Base-by-base conservation (phyloP, 1,140 invertebrate species). In the Drosophila arawakana region DNA sequence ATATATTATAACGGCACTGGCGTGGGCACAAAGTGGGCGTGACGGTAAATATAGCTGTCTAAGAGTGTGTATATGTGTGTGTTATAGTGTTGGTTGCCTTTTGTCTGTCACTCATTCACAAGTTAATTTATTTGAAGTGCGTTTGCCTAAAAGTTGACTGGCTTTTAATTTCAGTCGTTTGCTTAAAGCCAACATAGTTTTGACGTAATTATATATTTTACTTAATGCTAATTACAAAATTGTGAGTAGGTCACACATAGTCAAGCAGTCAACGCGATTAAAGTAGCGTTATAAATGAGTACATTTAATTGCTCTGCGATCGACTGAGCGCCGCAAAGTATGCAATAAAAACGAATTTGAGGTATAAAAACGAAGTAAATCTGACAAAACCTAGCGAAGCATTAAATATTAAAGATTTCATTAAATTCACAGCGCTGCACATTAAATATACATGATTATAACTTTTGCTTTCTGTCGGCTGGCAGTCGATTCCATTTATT, bases 401-500 rank as follows among this genome's bases (percentile, higher is more conserved):
- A 69, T 69, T 62, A 74, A 55, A 57, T 68, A 83, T 88, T 88
- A 80, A 88, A 80, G 73, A 78, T 73, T 69, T 77, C 70, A 74
- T 83, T 88, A 76, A 81, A 67, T 72, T 54, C 63, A 30, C 49
- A 37, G 59, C 66, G 30, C 62, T 75, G 60, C 60, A 65, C 82
- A 86, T 86, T 86, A 80, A 86, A 82, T 75, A 78, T 83, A 88
- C 71, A 88, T 80, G 79, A 75, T 80, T 74, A 68, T 73, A 58
- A 55, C 55, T 63, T 73, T 68, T 49, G 66, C 78, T 43, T 52
- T 62, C 57, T 70, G 13, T 10, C 9, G 10, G 55, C 15, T 9
- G 18, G 11, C 11, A 15, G 69, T 34, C 63, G 43, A 67, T 72
- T 55, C 37, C 69, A 52, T 71, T 76, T 41, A 54, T 65, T 71